These are phyloP conservation scores for Frankliniella intonsa DNA, from an alignment of 2,888 invertebrate species.

Conservation along the genomic window DNA sequence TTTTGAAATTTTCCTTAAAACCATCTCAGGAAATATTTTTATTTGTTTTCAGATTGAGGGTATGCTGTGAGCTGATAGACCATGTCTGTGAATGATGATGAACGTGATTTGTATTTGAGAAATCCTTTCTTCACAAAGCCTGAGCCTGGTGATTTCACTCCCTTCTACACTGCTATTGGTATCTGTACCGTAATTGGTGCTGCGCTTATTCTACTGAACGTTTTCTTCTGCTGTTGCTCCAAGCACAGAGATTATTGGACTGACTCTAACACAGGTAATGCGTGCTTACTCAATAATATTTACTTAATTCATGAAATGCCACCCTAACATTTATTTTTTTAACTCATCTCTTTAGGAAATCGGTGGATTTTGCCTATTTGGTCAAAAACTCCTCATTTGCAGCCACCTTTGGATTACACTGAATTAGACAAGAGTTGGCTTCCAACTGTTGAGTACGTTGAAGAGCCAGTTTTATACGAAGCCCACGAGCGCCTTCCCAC, in stretches of 20 bases:
- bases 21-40: not conserved
- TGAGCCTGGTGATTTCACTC: slow-evolving; percentile 70
- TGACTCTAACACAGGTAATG: slow-evolving; percentile 68
- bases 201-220: slow-evolving; percentile 67
- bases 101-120: slow-evolving; percentile 57
- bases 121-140: slow-evolving; percentile 58
- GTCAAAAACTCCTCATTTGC: slow-evolving; percentile 77
- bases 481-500: slow-evolving; percentile 45
- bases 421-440: slow-evolving; percentile 55
- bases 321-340: not conserved
- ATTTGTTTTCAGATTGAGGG: not conserved
- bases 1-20: too few relatives aligned
- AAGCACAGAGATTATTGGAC: slow-evolving; percentile 76
- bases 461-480: slow-evolving; percentile 35
- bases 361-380: slow-evolving; percentile 80
- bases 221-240: slow-evolving; percentile 76
- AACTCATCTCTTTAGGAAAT: slow-evolving; percentile 56
- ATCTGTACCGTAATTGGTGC: slow-evolving; percentile 69
- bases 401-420: slow-evolving; percentile 72
- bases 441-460: slow-evolving; percentile 40
- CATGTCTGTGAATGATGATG: slow-evolving; percentile 47
- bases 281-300: not conserved
- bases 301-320: not conserved
- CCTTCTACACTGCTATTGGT: slow-evolving; percentile 76
- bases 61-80: slow-evolving; percentile 14